These are phyloP conservation scores for Cottus gobio DNA, from an alignment of 2,113 vertebrate genomes.

Conservation along the genomic window DNA sequence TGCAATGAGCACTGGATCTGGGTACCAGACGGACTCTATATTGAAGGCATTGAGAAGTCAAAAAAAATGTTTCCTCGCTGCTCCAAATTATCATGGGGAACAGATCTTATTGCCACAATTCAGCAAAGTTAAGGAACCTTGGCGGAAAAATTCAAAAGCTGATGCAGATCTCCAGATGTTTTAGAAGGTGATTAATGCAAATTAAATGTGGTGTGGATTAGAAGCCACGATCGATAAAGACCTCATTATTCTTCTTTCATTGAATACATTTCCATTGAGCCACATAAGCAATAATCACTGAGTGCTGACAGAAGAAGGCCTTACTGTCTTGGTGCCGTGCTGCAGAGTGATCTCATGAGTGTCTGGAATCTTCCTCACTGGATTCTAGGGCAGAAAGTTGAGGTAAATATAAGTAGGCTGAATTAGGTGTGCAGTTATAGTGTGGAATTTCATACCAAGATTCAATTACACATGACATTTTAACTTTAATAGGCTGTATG, in stretches of 20 bases:
- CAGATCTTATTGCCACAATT: background rate
- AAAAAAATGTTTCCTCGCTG: background rate
- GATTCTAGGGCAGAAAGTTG: slow-evolving; percentile 81
- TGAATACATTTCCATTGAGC: background rate
- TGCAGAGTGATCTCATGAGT: slow-evolving; percentile 95
- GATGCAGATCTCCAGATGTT: slow-evolving; percentile 12
- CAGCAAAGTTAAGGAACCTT: background rate
- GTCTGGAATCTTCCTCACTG: slow-evolving; percentile 94
- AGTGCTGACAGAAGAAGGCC: slow-evolving; percentile 44
- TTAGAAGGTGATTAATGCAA: background rate
- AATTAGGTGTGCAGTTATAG: background rate
- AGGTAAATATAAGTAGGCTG: background rate
- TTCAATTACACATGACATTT: slow-evolving; percentile 8
- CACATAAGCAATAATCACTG: background rate
- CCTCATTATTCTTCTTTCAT: background rate
- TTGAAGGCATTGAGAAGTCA: background rate
- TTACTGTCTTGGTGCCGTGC: slow-evolving; percentile 94
- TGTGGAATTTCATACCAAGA: background rate
- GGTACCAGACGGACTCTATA: background rate
- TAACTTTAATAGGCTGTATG: background rate
- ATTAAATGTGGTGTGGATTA: background rate
- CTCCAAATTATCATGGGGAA: background rate
- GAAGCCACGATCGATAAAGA: background rate
- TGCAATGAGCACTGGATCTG: slow-evolving; percentile 14
- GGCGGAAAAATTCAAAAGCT: slow-evolving; percentile 3